Conservation (phyloP, 1,140 invertebrate genomes). For the Branchinecta lindahli region DNA sequence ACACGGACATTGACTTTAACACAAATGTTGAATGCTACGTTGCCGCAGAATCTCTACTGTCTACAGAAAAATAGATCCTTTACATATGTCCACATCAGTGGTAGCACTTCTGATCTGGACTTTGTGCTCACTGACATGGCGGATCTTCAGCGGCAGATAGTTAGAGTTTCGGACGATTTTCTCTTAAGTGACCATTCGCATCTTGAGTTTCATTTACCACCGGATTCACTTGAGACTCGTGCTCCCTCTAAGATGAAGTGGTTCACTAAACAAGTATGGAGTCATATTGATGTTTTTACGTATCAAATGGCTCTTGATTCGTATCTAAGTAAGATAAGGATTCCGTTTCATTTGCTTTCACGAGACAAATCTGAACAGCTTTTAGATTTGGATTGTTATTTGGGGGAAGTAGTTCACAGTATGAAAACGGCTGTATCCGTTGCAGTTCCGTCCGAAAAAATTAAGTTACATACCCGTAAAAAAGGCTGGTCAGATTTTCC, state of each 20-base stretch:
- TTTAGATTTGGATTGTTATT: not conserved
- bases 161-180: not conserved
- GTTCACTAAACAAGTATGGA: not conserved
- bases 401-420: not conserved
- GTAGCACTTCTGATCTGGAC: not conserved
- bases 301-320: not conserved
- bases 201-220: no score
- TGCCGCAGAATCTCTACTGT: slow-evolving; percentile 5
- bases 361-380: no score
- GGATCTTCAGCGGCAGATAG: not conserved
- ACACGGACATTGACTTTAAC: no score
- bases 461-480: slow-evolving; percentile 1
- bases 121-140: slow-evolving; percentile 4
- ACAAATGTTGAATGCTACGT: slow-evolving; percentile 9
- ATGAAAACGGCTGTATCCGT: slow-evolving; percentile 4
- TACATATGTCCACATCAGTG: slow-evolving; percentile 1
- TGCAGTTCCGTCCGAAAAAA: slow-evolving; percentile 5
- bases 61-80: slow-evolving; percentile 9
- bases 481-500: slow-evolving; percentile 8
- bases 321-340: slow-evolving; percentile 9
- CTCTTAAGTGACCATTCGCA: not conserved
- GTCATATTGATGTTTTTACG: slow-evolving; percentile 6
- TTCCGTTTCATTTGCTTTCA: slow-evolving; percentile 8
- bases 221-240: no score
- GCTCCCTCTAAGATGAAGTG: no score